phyloP scores from a whole-genome alignment of 2,888 invertebrate genomes.

The Macrosoma leucophasiata region DNA sequence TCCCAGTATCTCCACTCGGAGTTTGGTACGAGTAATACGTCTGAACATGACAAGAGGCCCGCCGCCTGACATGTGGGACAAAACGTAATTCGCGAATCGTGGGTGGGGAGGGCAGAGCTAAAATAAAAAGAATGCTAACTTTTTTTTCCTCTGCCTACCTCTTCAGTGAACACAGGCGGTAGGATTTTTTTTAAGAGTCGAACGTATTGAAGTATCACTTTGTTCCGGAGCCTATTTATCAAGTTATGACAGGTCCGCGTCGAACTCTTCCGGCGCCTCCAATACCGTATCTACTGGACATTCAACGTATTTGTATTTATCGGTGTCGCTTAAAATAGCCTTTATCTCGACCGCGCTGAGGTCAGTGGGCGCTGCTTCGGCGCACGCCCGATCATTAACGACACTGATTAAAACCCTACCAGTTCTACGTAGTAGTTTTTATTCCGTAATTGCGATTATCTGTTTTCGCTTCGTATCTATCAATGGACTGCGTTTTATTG shows the following conservation, averaged over 20 bases:
- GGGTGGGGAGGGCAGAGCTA: no score
- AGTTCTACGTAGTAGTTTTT: slow-evolving; percentile 36
- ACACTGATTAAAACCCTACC: slow-evolving; percentile 50
- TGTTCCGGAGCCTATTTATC: slow-evolving; percentile 32
- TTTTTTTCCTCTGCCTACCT: no score
- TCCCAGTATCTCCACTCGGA: no score
- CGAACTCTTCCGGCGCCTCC: slow-evolving; percentile 57
- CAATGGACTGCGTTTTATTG: no score
- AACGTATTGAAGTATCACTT: slow-evolving; percentile 10
- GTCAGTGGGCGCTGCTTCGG: slow-evolving; percentile 65
- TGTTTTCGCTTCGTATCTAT: slow-evolving; percentile 16
- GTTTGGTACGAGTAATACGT: no score
- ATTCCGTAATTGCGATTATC: slow-evolving; percentile 37
- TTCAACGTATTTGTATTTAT: slow-evolving; percentile 66
- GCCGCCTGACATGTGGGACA: no score
- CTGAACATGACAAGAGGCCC: no score
- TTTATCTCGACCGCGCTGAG: slow-evolving; percentile 68
- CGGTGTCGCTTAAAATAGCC: slow-evolving; percentile 66
- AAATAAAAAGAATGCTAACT: no score
- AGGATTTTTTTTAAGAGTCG: slow-evolving; percentile 10
- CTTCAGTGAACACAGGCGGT: no score
- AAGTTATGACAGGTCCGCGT: slow-evolving; percentile 39
- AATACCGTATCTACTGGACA: slow-evolving; percentile 56
- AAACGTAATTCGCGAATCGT: no score
- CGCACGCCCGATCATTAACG: slow-evolving; percentile 56